These are phyloP conservation scores for Erebia epiphron DNA, from an alignment of 2,888 invertebrate genomes.

Conservation along the genomic window DNA sequence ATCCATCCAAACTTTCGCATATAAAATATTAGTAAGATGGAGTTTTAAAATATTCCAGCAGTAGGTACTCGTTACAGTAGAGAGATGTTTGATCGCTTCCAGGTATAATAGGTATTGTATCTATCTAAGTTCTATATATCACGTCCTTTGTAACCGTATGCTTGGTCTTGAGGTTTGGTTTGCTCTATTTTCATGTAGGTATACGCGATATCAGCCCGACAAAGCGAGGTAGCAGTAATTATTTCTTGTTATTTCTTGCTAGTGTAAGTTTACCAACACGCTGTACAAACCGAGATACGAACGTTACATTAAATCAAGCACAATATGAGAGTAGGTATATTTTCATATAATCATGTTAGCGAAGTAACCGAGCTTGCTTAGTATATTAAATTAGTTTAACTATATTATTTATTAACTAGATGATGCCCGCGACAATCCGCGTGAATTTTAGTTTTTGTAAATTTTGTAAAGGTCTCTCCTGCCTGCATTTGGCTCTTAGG, in stretches of 20 bases:
- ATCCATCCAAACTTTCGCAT: too few species aligned
- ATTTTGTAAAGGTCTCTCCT: too few species aligned
- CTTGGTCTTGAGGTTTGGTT: constrained; percentile 1
- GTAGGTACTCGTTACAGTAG: too few species aligned
- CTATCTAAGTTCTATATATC: neutral
- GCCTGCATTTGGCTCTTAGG: too few species aligned
- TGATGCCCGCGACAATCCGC: neutral
- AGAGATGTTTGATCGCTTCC: neutral
- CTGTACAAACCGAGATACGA: constrained; percentile 8
- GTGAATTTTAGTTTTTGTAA: too few species aligned
- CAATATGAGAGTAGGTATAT: neutral
- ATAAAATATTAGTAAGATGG: too few species aligned
- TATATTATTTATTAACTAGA: neutral
- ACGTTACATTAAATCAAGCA: neutral
- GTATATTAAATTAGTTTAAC: too few species aligned
- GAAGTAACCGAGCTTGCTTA: neutral
- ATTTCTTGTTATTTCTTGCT: constrained; percentile 12
- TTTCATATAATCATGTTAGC: neutral
- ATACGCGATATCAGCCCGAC: neutral
- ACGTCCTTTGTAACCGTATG: constrained; percentile 1
- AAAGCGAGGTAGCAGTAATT: neutral
- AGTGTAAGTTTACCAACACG: neutral
- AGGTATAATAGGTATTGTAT: neutral
- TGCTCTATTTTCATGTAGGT: neutral
- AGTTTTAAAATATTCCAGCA: too few species aligned